Evolutionary conservation across 2,888 invertebrate genomes (phyloP).

Genomic region (Ormyrus thymus): DNA sequence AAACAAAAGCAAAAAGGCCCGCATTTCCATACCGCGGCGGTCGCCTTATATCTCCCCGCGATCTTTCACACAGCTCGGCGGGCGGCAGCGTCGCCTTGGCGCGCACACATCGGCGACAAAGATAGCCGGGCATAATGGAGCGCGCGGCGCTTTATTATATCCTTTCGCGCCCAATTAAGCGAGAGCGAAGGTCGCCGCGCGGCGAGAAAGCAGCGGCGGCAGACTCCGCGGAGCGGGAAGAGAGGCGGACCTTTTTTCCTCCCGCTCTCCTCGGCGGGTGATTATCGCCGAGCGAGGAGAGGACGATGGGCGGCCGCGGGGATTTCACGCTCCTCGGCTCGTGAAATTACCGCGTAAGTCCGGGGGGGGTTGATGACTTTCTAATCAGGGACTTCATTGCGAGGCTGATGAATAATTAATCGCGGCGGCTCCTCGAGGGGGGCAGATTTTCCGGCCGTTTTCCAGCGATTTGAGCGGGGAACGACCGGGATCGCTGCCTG

Average conservation of each 20-base stretch:
- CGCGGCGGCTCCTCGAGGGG: background rate
- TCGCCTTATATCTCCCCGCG: too few relatives aligned
- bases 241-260: conserved; percentile 21
- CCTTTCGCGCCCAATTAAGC: conserved; percentile 33
- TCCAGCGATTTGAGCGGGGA: background rate
- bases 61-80: too few relatives aligned
- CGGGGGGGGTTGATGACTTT: background rate
- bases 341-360: conserved; percentile 33
- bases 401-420: conserved; percentile 2
- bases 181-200: background rate
- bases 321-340: conserved; percentile 50
- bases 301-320: background rate
- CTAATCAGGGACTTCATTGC: too few relatives aligned
- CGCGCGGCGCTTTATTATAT: too few relatives aligned
- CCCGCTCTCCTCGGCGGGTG: background rate
- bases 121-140: too few relatives aligned
- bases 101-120: too few relatives aligned
- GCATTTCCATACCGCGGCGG: too few relatives aligned
- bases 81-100: too few relatives aligned
- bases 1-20: too few relatives aligned
- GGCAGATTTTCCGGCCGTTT: background rate
- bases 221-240: background rate
- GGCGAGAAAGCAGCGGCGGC: conserved; percentile 21
- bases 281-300: conserved; percentile 20
- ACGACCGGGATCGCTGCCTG: background rate